phyloP scores from a whole-genome alignment of 2,797 vertebrate genomes.

The Artibeus jamaicensis region DNA sequence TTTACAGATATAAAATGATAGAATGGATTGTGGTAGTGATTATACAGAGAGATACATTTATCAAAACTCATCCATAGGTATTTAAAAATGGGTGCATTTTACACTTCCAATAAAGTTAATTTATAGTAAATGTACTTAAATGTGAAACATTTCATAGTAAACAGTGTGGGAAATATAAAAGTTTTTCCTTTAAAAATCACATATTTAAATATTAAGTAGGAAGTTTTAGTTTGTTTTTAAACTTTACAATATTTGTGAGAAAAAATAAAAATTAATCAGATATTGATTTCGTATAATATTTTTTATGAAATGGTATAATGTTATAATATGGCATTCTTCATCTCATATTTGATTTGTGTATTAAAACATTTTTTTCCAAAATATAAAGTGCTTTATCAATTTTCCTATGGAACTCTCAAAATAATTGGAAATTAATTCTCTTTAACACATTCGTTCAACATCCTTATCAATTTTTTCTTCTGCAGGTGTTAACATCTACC shows the following conservation, averaged over 20 bases:
- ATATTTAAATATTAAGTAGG: neutral
- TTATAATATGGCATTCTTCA: neutral
- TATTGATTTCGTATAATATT: neutral
- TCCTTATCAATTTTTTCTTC: neutral
- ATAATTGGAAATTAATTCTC: neutral
- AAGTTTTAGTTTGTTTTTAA: neutral
- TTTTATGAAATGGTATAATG: neutral
- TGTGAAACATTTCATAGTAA: neutral
- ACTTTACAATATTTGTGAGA: neutral
- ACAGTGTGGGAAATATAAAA: neutral
- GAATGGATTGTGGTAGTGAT: neutral
- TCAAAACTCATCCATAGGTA: neutral
- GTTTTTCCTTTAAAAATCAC: neutral
- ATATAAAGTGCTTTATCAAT: neutral
- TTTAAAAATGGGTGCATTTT: neutral
- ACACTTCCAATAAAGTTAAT: neutral
- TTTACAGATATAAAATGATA: neutral
- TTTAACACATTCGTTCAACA: neutral
- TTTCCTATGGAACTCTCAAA: neutral
- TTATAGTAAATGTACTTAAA: neutral
- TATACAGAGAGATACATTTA: neutral
- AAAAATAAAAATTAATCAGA: neutral
- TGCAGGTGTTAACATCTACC: neutral
- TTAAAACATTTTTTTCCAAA: neutral
- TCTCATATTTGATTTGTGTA: neutral